phyloP scores from a whole-genome alignment of 2,797 vertebrate species.

The Myotis planiceps region DNA sequence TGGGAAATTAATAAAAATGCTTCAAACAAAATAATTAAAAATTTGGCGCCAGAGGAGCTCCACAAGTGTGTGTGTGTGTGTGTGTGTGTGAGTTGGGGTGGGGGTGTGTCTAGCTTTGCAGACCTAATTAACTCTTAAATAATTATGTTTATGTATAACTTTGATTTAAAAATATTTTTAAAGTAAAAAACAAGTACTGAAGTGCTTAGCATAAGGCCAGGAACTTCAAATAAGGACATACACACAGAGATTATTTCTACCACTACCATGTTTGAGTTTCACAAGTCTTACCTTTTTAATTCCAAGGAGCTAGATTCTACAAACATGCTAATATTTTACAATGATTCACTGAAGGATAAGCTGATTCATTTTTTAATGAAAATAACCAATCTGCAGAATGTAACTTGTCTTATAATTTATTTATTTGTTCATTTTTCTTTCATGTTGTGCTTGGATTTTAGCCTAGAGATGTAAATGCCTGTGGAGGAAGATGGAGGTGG shows the following conservation, averaged over 20 bases:
- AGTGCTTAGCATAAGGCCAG: neutral
- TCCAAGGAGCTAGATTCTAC: neutral
- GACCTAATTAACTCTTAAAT: neutral
- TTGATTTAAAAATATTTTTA: slow-evolving; percentile 10
- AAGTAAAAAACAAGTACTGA: neutral
- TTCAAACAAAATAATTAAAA: slow-evolving; percentile 27
- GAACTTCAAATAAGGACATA: neutral
- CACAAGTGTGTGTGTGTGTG: neutral
- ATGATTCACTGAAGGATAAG: neutral
- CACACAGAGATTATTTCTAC: neutral
- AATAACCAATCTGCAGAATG: neutral
- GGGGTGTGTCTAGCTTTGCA: neutral
- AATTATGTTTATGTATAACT: neutral
- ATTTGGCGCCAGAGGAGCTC: neutral
- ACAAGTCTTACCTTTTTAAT: neutral
- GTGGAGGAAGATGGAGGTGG: neutral
- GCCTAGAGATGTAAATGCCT: neutral
- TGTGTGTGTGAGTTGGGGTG: neutral
- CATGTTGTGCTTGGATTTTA: slow-evolving; percentile 21
- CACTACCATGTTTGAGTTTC: neutral
- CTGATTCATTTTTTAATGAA: slow-evolving; percentile 26
- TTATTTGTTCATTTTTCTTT: neutral
- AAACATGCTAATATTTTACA: neutral
- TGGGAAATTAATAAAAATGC: neutral
- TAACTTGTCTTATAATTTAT: slow-evolving; percentile 9